These are phyloP conservation scores for Iguana delicatissima DNA, from an alignment of 2,797 vertebrate genomes.

Conservation along the genomic window DNA sequence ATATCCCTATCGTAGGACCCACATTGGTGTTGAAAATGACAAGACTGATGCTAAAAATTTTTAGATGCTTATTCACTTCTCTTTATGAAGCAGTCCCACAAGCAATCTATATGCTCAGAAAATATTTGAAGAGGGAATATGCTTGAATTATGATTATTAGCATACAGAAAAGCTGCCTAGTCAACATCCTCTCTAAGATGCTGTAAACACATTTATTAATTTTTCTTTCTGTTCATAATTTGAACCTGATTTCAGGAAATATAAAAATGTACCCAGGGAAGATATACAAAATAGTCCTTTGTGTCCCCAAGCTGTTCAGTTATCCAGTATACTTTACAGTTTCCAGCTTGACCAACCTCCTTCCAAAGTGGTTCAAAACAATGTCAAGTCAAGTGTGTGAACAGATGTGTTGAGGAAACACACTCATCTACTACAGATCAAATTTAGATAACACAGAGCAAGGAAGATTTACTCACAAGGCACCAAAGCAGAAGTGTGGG, in stretches of 20 bases:
- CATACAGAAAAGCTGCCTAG: neutral
- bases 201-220: neutral
- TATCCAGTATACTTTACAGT: neutral
- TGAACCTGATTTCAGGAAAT: conserved; percentile 5
- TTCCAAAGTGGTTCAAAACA: neutral
- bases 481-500: neutral
- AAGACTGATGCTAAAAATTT: conserved; percentile 5
- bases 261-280: conserved; percentile 17
- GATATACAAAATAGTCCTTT: no score
- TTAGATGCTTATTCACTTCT: neutral
- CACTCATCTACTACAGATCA: neutral
- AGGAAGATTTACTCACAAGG: neutral
- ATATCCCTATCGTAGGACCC: neutral
- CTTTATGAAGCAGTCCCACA: neutral
- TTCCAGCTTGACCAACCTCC: neutral
- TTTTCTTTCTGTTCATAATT: conserved; percentile 39
- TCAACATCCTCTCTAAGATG: neutral
- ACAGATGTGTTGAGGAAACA: neutral
- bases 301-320: neutral
- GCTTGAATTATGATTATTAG: neutral
- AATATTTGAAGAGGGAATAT: conserved; percentile 12
- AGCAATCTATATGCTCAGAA: conserved; percentile 13
- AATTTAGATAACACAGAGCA: neutral
- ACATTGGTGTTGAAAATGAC: neutral
- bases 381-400: no score